phyloP scores from a whole-genome alignment of 2,113 vertebrate species.

The Nansenia antarctica region DNA sequence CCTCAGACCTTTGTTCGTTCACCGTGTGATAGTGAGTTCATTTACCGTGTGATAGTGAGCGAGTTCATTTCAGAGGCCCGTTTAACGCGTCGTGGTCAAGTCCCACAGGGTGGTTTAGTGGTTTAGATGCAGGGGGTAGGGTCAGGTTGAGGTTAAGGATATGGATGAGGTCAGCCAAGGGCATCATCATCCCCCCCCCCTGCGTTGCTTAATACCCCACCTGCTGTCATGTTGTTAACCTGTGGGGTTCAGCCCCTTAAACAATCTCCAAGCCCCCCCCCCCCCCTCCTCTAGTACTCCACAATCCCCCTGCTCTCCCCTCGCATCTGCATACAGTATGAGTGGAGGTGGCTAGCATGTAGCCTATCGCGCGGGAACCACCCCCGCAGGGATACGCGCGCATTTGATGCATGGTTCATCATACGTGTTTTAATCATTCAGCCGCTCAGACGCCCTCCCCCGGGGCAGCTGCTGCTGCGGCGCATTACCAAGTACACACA shows the following conservation, averaged over 20 bases:
- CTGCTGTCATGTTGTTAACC: conserved; percentile 61
- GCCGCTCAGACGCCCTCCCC: conserved; percentile 70
- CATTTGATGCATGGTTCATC: conserved; percentile 76
- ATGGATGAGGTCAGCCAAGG: conserved; percentile 56
- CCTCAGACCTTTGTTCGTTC: not conserved
- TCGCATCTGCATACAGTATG: conserved; percentile 43
- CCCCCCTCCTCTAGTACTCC: conserved; percentile 19
- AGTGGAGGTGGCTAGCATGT: conserved; percentile 64
- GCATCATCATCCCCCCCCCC: no score
- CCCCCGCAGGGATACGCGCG: conserved; percentile 69
- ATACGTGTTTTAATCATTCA: conserved; percentile 79
- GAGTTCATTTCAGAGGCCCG: conserved; percentile 52
- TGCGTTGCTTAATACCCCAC: conserved; percentile 52
- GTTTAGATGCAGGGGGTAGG: conserved; percentile 42
- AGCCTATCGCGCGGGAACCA: conserved; percentile 55
- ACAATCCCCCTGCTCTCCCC: conserved; percentile 35
- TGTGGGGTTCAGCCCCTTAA: conserved; percentile 43
- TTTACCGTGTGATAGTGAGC: conserved; percentile 30
- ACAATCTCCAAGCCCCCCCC: conserved; percentile 40
- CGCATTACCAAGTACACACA: conserved; percentile 74
- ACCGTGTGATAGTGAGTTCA: not conserved
- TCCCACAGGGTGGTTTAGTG: no score
- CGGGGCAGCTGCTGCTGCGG: conserved; percentile 71
- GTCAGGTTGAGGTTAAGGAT: conserved; percentile 56
- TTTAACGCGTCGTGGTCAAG: no score